Evolutionary conservation across 92 coral and sea anemone genomes (phyloP), one percentile per base, ranked within the genome.

Genomic region (Actinostola sp.): DNA sequence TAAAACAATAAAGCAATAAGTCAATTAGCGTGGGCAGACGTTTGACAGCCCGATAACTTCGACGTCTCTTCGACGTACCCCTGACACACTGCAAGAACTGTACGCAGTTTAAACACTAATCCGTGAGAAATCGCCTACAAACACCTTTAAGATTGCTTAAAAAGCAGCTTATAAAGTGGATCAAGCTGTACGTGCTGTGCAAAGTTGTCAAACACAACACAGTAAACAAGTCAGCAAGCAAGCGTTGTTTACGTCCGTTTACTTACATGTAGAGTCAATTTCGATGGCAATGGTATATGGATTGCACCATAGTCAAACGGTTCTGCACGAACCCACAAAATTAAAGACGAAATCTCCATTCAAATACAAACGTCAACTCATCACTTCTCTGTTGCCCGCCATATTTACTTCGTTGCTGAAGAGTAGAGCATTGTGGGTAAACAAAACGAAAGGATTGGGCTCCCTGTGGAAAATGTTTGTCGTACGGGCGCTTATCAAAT

Each of bases 241-340:
- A n/a, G n/a, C 17, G 24, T 4, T 48, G 16, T 48, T 48, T 24
- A n/a, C n/a, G n/a, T n/a, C n/a, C n/a, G n/a, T 31, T 19, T 31
- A 79, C 91, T 80, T 68, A 94, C 97, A 51, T 92, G 92, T 27
- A 91, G 80, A 8, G 96, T 94, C 41, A 94, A 77, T 84, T 91
- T 94, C 15, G 98, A 74, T 36, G 98, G 98, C 74, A 92, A 82
- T 28, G 97, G 97, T 32, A 86, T 79, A 34, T 94, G 98, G 59
- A 94, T 91, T 57, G 98, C 96, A 62, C 98, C 96, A 75, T 79
- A 89, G 71, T 94, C 98, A 66, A 94, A 94, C 12, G 98, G 89
- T 54, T 94, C 98, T 17, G 97, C 86, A 54, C 96, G 92, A 56
- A 94, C 97, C 98, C 98, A 94, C 60, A 94, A 82, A 26, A 77